Evolutionary conservation across 2,113 vertebrate genomes (phyloP), one percentile per base, ranked within the genome.

Genomic region (Forbesichthys papilliferus): DNA sequence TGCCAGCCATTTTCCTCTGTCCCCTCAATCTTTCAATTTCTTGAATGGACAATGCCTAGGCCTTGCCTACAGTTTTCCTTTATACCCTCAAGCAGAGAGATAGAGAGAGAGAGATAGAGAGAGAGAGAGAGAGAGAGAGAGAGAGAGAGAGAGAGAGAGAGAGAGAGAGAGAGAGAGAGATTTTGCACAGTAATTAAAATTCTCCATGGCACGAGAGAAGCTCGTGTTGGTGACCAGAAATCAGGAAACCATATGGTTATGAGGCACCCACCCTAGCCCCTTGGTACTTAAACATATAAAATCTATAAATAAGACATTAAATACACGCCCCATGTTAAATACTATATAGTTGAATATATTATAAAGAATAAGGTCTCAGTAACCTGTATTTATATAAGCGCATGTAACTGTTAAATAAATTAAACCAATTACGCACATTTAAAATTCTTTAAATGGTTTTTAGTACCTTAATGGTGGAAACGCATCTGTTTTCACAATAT

Each of bases 21-120:
- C 66, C 55, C 65, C 18, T 68, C 34, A 27, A 61, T 67, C 66
- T 81, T 68, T 85, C 68, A 52, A 1, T 58, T 58, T 62, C 20
- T 53, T 85, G 83, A 84, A 87, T 71, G 74, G 56, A 74, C 68
- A 77, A 77, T 78, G 59, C 72, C 66, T 66, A 55, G 66, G 72
- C 70, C 11, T 12, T 12, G 33, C 56, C 56, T 11, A 13, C 13
- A 54, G 58, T 73, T 80, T 68, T 80, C 68, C 77, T 0, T 60
- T 63, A 47, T 61, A 48, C 49, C 33, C 9, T 48, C 11, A 55
- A 59, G 16, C 66, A 16, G 12, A 9, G 13, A 55, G 59, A 27
- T 0, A 20, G 20, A 20, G 20, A 20, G 20, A 20, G 20, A 20
- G 20, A 20, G 20, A 20, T 0, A 20, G 20, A 20, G 20, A 20